Evolutionary conservation across 2,888 invertebrate species (phyloP).

Genomic region (Azorinus chamasolen): DNA sequence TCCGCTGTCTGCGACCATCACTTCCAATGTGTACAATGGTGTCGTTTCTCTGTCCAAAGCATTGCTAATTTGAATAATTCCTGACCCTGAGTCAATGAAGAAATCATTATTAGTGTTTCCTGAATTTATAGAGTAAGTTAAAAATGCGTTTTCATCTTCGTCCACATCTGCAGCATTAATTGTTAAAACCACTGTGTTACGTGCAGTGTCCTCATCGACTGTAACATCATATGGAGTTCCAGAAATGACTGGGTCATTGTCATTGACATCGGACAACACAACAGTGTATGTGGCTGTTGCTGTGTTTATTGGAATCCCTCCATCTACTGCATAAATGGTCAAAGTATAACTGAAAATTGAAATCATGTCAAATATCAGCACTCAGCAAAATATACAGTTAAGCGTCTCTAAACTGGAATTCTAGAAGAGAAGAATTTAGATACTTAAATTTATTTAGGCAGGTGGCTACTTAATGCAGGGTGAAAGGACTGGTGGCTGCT

Average conservation of each 20-base stretch:
- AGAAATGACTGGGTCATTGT: conserved; percentile 73
- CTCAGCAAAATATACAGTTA: neutral
- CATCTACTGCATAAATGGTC: conserved; percentile 72
- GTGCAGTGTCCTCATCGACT: conserved; percentile 69
- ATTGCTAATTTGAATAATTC: conserved; percentile 69
- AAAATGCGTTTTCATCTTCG: conserved; percentile 64
- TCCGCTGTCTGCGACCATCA: conserved; percentile 68
- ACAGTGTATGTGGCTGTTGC: conserved; percentile 77
- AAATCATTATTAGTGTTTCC: conserved; percentile 78
- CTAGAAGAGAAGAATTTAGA: no score
- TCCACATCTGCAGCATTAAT: conserved; percentile 77
- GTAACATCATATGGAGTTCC: conserved; percentile 66
- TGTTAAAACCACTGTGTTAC: conserved; percentile 68
- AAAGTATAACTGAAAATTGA: conserved; percentile 77
- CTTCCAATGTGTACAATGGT: conserved; percentile 65
- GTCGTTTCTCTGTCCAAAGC: conserved; percentile 78
- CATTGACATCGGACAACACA: conserved; percentile 76
- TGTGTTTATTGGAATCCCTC: conserved; percentile 57
- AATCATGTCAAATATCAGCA: no score
- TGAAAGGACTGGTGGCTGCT: no score
- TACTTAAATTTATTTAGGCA: no score
- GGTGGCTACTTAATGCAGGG: no score
- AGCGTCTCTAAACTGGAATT: no score
- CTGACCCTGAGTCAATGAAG: conserved; percentile 68
- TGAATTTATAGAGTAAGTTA: conserved; percentile 70